Evolutionary conservation across 2,888 invertebrate species (phyloP).

Genomic region (Phengaris arion): DNA sequence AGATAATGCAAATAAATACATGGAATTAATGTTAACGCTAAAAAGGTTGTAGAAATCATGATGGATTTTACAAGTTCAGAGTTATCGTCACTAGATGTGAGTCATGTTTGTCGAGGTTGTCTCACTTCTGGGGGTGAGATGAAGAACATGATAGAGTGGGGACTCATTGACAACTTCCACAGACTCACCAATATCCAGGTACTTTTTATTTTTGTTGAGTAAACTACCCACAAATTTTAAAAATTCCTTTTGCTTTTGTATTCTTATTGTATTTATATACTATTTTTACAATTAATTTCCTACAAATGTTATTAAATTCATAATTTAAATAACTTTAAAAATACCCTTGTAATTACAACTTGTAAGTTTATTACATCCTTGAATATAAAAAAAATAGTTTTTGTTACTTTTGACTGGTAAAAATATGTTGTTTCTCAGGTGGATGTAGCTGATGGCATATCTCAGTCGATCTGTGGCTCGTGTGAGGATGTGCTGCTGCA

Average conservation of each 20-base stretch:
- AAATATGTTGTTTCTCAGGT: constrained; percentile 46
- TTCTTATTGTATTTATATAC: neutral
- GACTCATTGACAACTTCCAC: constrained; percentile 55
- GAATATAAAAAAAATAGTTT: no score
- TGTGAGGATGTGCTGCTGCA: constrained; percentile 54
- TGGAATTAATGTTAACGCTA: neutral
- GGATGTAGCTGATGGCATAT: constrained; percentile 45
- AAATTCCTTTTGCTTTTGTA: no score
- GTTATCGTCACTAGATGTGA: constrained; percentile 33
- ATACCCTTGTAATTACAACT: no score
- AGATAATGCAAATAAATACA: neutral
- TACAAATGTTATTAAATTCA: no score
- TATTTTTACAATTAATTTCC: no score
- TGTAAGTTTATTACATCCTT: no score
- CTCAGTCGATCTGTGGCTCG: constrained; percentile 53
- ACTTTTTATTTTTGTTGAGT: neutral
- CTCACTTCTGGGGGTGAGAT: constrained; percentile 58
- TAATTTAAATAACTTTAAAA: no score
- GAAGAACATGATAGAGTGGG: constrained; percentile 68
- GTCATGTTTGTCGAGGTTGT: constrained; percentile 62
- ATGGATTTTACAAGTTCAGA: constrained; percentile 29
- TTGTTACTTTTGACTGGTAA: no score
- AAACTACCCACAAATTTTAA: no score
- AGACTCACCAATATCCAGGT: constrained; percentile 57
- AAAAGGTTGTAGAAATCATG: neutral